Evolutionary conservation across 2,888 invertebrate species (phyloP).

Genomic region (Apotomis betuletana): DNA sequence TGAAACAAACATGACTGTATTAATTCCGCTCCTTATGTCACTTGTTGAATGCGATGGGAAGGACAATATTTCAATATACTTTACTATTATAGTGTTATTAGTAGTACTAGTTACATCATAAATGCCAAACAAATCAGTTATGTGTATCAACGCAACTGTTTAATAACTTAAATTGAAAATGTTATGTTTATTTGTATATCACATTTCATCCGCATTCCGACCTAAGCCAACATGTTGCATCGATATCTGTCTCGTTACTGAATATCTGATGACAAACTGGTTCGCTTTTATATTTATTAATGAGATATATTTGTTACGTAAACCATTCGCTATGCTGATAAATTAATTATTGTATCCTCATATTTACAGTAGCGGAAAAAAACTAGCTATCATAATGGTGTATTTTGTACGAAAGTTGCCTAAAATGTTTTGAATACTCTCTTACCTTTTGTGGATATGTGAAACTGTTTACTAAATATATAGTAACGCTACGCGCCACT

Average conservation of each 20-base stretch:
- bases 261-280: conserved; percentile 15
- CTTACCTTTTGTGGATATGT: neutral
- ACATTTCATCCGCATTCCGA: conserved; percentile 8
- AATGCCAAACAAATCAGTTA: neutral
- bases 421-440: neutral
- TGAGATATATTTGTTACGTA: conserved; percentile 1
- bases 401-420: too few species aligned
- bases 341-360: neutral
- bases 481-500: neutral
- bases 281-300: conserved; percentile 11
- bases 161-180: neutral
- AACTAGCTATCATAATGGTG: too few species aligned
- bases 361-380: neutral
- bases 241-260: conserved; percentile 1
- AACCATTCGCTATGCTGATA: neutral
- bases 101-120: neutral
- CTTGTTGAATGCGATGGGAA: neutral
- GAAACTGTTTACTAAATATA: neutral
- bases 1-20: neutral
- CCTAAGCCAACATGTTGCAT: conserved; percentile 11
- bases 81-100: too few species aligned
- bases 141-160: neutral
- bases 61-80: neutral
- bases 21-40: neutral
- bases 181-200: neutral